Base-by-base conservation (phyloP, 2,113 vertebrate genomes). In the Nestor notabilis region DNA sequence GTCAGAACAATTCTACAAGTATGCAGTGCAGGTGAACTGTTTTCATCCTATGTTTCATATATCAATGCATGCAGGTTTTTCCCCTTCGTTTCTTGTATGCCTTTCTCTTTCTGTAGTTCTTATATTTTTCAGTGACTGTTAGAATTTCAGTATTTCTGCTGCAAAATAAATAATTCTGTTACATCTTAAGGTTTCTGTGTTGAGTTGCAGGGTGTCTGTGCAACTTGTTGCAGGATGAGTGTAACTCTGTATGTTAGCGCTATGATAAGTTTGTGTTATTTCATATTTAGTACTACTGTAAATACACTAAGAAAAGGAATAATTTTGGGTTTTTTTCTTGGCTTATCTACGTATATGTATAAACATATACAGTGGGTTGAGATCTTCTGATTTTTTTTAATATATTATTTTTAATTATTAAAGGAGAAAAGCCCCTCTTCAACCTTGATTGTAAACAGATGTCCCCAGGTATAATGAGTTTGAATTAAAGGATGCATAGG, bases 1-100 rank as follows among this genome's bases (percentile, higher is more conserved):
- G 31, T 99, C 99, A 0, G 97, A 99, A 50, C 98, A 99, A 70
- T 99, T 99, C 95, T 99, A 99, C 83, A 99, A 99, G 93, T 98
- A 99, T 4, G 99, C 99, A 15, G 97, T 99, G 10, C 99, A 99
- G 98, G 99, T 99, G 41, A 58, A 97, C 93, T 10, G 23, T 53
- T 83, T 83, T 78, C 23, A 37, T 49, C 14, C 33, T 31, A 0
- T 39, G 5, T 43, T 4, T 20, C 3, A 3, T 37, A 3, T 55
- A 18, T 41, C 24, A 46, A 39, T 35, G 6, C 0, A 0, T 7
- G 7, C 2, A 7, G 4, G 4, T 50, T 41, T 55, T 53, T 24
- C 12, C 31, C 14, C 6, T 39, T 65, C 41, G 29, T 78, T 66
- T 92, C 24, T 8, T 86, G 0, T 41, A 7, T 70, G 16, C 13